A percentile compares a stretch with the other conserved stretches of the same genome.
phyloP scores from a whole-genome alignment of 1,140 invertebrate species.

The Notospermus geniculatus region DNA sequence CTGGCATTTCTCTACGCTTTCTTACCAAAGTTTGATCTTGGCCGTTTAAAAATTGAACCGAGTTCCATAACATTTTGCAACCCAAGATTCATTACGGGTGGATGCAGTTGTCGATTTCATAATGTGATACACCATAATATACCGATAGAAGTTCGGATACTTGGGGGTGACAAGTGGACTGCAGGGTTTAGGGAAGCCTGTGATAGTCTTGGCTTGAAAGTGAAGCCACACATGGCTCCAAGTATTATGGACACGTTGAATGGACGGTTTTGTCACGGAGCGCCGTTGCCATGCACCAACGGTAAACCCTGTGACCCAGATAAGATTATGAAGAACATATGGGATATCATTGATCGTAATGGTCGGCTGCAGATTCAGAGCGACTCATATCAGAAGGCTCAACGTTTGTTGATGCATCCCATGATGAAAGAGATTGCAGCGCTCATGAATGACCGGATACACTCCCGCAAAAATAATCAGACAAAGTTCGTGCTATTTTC shows the following conservation, averaged over 20 bases:
- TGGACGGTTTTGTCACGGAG: conserved; percentile 79
- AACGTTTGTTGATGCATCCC: conserved; percentile 49
- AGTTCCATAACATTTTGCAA: conserved; percentile 36
- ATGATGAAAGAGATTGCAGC: conserved; percentile 56
- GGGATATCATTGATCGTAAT: conserved; percentile 19
- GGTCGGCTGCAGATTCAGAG: background rate
- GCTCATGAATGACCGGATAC: conserved; percentile 71
- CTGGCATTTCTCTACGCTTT: conserved; percentile 77
- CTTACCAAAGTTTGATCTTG: conserved; percentile 62
- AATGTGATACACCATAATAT: conserved; percentile 20
- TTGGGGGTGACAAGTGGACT: background rate
- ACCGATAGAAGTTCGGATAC: background rate
- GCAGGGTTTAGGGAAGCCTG: background rate
- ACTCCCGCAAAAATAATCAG: conserved; percentile 73
- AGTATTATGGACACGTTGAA: conserved; percentile 77
- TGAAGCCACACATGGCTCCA: conserved; percentile 8
- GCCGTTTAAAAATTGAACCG: conserved; percentile 58
- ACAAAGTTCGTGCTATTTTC: conserved; percentile 80
- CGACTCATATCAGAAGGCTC: conserved; percentile 23
- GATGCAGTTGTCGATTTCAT: conserved; percentile 67
- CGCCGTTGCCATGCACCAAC: conserved; percentile 68
- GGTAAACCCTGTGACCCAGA: conserved; percentile 13
- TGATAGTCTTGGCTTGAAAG: background rate
- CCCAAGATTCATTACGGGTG: conserved; percentile 56
- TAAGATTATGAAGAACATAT: conserved; percentile 40